A percentile compares a stretch with the other conserved stretches of the same genome.
These are phyloP conservation scores for Argya squamiceps DNA, from an alignment of 2,797 vertebrate genomes.

Conservation along the genomic window DNA sequence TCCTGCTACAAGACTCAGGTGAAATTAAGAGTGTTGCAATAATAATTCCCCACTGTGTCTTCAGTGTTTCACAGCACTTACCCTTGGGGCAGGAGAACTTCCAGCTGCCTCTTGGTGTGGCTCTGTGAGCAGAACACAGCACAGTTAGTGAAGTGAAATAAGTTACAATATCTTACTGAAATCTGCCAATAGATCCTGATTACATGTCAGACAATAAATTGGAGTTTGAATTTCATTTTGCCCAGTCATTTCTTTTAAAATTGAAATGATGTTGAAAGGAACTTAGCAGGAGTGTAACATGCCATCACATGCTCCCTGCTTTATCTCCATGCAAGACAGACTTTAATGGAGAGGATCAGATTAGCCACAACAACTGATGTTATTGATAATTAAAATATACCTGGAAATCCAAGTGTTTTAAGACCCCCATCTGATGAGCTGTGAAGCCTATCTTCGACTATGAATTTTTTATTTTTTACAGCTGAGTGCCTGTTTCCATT, in stretches of 20 bases:
- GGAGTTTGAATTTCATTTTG: neutral
- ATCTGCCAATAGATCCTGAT: neutral
- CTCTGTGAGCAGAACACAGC: neutral
- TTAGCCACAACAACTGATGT: neutral
- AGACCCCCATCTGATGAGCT: neutral
- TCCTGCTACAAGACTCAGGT: neutral
- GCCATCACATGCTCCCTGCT: neutral
- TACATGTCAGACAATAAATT: neutral
- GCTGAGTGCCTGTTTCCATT: conserved; percentile 62
- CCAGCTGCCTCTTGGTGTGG: neutral
- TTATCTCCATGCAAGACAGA: neutral
- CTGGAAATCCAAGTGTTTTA: neutral
- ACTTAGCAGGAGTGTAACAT: neutral
- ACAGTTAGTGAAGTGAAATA: neutral
- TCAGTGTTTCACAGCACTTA: neutral
- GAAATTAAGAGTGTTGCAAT: neutral
- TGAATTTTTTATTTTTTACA: conserved; percentile 71
- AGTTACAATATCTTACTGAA: neutral
- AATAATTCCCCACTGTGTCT: neutral
- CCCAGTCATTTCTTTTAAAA: neutral
- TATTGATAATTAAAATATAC: neutral
- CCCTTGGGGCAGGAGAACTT: neutral
- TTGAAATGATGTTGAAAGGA: neutral
- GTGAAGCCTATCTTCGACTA: conserved; percentile 3
- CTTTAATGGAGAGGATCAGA: neutral